Evolutionary conservation across 2,888 invertebrate species (phyloP), one percentile per base, ranked within the genome.

Genomic region (Diaphora mendica): DNA sequence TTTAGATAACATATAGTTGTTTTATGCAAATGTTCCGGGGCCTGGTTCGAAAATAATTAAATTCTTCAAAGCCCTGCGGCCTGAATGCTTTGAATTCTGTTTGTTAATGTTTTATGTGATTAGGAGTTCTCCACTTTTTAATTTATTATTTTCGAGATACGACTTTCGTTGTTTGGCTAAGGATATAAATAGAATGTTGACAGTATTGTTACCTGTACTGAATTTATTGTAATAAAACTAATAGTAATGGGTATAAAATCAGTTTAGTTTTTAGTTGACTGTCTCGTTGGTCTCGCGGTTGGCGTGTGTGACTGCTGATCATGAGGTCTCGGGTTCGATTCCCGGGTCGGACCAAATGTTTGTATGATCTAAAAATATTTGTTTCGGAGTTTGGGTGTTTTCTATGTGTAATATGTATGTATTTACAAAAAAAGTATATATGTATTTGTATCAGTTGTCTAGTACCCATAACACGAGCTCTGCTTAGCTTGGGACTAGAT

Each of bases 1-100:
- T 91, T 88, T 88, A 84, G 90, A 92, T 95, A 94, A 95, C 91
- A 91, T 94, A 95, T 95, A 89, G 92, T 92, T 90, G 86, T 93
- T 94, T 95, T 94, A 95, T 95, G 95, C 94, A 93, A 95, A 95
- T 95, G 91, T 75, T 81, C 85, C 72, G 83, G 82, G 87, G 88
- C 89, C 84, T 82, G 91, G 87, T 91, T 90, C 87, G 89, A 88
- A 91, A 93, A 92, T 95, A 95, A 95, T 95, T 95, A 95, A 95
- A 94, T 93, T 92, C 90, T 89, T 92, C 90, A 87, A 82, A 88
- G 82, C 91, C 94, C 93, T 82, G 86, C 80, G 92, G 94, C 90
- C 78, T 79, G 87, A 89, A 70, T 88, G 86, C 88, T 86, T 88
- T 77, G 88, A 85, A 90, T 87, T 89, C 89, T 92, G 91, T 91